Base-by-base conservation (phyloP, 1,140 invertebrate genomes). In the Scylla paramamosain region DNA sequence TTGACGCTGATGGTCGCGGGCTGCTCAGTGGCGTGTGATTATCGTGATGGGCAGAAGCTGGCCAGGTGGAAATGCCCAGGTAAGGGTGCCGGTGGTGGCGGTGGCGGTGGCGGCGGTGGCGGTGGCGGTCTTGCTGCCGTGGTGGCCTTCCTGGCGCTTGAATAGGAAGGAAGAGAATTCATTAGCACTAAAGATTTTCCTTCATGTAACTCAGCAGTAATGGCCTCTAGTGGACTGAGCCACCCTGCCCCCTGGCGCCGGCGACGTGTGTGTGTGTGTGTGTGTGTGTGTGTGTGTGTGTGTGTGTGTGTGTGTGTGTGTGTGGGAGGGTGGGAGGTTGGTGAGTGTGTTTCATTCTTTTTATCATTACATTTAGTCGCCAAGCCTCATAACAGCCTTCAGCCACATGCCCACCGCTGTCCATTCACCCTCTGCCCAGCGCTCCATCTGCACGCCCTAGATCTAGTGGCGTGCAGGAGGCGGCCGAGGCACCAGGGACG, bases 41-140 rank as follows among this genome's bases (percentile, higher is more conserved):
- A 91, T 32, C 52, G 90, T 91, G 90, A 91, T 91, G 90, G 90
- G 90, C 90, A 91, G 89, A 59, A 59, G 89, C 48, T 28, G 88
- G 88, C 88, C 88, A 91, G 89, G 46, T 91, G 89, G 46, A 29
- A 91, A 91, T 91, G 89, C 59, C 89, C 89, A 59, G 89, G 89
- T 91, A 91, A 67, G 67, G 67, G n/a, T 77, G 25, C 12, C 20
- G 67, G 67, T 77, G 67, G 67, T 77, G 67, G 67, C 20, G 67
- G 67, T 77, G 67, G 52, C 20, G 52, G 52, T 59, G 52, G 52
- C 20, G 67, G n/a, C 20, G 25, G 67, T n/a, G 67, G 67, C 20
- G 67, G 67, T 77, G 67, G 67, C 20, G 67, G 67, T 77, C 7
- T 12, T 77, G 10, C 6, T 77, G 67, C n/a, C 67, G 67, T n/a